Base-by-base conservation (phyloP, 2,113 vertebrate genomes). In the Ahaetulla prasina region DNA sequence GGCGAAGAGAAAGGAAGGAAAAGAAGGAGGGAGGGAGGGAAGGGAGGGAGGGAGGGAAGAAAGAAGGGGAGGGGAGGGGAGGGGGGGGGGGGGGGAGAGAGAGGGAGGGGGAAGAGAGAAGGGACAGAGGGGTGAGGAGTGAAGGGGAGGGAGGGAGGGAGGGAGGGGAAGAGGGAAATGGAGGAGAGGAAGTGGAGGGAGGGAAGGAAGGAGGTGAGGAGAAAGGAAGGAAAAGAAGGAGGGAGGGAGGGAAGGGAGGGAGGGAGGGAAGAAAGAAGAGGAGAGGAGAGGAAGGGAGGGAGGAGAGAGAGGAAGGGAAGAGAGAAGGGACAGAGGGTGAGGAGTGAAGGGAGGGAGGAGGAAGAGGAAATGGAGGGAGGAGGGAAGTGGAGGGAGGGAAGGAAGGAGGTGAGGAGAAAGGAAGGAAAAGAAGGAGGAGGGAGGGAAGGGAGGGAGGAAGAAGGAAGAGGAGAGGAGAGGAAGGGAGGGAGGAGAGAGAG, bases 21-120 rank as follows among this genome's bases (percentile, higher is more conserved):
- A n/a, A 11, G 25, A 5, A 27, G 52, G 52, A 53, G 3, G 45
- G 45, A 1, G 3, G 8, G 45, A 52, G 50, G 55, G 55, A 10
- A 10, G 8, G 55, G 2, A 57, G 23, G 23, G 20, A 22, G 0
- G 18, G 16, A 53, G 12, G 84, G 35, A 43, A 39, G 8, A 45
- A 45, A 2, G 84, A 25, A 23, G 23, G 23, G 45, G 16, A 4
- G 43, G 25, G 22, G 45, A 9, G 43, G 2, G 18, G 1, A 2
- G 1, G 2, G n/a, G 25, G 4, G 23, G 23, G 27, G 14, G 12
- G 14, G 9, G 12, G 35, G 16, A 43, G 3, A 12, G 68, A 16
- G 8, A 2, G 35, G 2, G 3, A 6, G 1, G 18, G 4, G 12
- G 5, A 0, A 20, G 3, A 2, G 2, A 18, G 39, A 2, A 7